phyloP scores from a whole-genome alignment of 2,888 invertebrate genomes.

The Limulus polyphemus region DNA sequence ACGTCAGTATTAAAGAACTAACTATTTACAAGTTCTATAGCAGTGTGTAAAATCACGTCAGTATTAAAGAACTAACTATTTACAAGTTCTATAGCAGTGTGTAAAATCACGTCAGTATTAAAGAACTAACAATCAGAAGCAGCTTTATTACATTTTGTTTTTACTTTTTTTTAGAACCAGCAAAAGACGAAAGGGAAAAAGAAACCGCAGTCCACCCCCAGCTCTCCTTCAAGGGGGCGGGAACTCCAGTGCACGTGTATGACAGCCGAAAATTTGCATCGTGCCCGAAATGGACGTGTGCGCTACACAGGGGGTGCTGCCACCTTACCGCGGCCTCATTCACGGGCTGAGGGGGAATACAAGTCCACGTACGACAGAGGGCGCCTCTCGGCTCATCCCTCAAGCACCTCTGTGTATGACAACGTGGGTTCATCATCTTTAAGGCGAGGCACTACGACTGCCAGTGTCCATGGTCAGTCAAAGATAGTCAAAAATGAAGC shows the following conservation, averaged over 20 bases:
- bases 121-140: no score
- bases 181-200: conserved; percentile 50
- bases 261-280: conserved; percentile 66
- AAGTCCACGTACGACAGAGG: conserved; percentile 31
- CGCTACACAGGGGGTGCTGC: conserved; percentile 26
- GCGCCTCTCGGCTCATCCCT: conserved; percentile 70
- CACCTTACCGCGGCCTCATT: conserved; percentile 27
- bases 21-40: no score
- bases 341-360: conserved; percentile 19
- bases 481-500: conserved; percentile 8
- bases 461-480: conserved; percentile 15
- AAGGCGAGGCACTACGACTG: conserved; percentile 20
- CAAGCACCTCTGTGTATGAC: conserved; percentile 74
- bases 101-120: no score
- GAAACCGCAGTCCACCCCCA: conserved; percentile 83
- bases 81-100: no score
- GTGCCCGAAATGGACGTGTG: conserved; percentile 46
- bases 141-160: no score
- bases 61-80: no score
- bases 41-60: no score
- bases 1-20: no score
- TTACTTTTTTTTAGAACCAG: conserved; percentile 6
- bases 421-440: conserved; percentile 45
- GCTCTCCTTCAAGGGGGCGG: conserved; percentile 67
- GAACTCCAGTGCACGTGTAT: conserved; percentile 88